These are phyloP conservation scores for Megalops atlanticus DNA, from an alignment of 2,113 vertebrate genomes.

Conservation along the genomic window DNA sequence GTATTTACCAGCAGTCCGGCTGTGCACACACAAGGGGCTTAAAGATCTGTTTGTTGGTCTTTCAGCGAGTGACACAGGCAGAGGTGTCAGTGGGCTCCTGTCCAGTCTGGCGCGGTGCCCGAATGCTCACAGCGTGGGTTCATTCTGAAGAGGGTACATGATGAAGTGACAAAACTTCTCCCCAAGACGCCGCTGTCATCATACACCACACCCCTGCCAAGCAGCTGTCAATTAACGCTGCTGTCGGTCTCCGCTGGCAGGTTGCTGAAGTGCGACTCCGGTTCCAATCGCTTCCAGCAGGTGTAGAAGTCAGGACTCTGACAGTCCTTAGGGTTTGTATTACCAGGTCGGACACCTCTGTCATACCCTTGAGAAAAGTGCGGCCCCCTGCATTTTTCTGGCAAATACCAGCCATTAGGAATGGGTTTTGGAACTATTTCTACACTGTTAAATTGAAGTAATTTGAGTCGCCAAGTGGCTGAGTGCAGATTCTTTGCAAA, in stretches of 20 bases:
- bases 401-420: not conserved
- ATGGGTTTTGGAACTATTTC: not conserved
- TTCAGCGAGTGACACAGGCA: not conserved
- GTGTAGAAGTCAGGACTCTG: not conserved
- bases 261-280: not conserved
- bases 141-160: not conserved
- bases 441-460: not conserved
- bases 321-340: too few relatives aligned
- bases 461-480: not conserved
- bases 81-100: not conserved
- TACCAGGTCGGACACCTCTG: not conserved
- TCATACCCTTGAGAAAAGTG: not conserved
- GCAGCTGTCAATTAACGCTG: not conserved
- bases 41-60: not conserved
- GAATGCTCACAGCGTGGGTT: not conserved
- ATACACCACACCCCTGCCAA: not conserved
- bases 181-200: not conserved
- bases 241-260: not conserved
- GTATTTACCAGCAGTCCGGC: not conserved
- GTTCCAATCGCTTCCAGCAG: not conserved
- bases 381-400: not conserved
- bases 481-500: not conserved
- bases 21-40: not conserved
- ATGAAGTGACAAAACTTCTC: not conserved
- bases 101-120: slow-evolving; percentile 5